phyloP scores from a whole-genome alignment of 2,797 vertebrate genomes.

The Pristis pectinata region DNA sequence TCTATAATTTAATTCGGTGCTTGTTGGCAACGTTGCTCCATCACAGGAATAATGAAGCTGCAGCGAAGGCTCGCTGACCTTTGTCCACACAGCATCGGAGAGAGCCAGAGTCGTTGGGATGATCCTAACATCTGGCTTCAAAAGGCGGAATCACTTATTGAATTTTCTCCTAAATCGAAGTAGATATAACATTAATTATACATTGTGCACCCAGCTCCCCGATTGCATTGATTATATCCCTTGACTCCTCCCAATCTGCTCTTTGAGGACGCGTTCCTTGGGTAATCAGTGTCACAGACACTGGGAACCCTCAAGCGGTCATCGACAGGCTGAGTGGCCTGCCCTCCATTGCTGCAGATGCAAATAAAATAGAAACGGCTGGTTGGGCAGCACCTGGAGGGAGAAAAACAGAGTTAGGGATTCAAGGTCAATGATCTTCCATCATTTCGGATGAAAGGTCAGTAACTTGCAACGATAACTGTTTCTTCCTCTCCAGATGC shows the following conservation, averaged over 20 bases:
- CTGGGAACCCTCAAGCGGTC: background rate
- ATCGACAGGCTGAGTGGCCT: too few species aligned
- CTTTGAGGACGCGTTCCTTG: background rate
- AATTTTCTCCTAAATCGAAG: background rate
- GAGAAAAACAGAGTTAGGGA: too few species aligned
- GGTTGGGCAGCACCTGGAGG: too few species aligned
- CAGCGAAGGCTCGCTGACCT: too few species aligned
- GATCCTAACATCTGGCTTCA: background rate
- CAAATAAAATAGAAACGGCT: too few species aligned
- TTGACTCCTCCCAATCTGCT: background rate
- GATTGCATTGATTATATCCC: background rate
- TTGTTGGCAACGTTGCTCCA: background rate
- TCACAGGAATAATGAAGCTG: background rate
- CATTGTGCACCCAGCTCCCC: background rate
- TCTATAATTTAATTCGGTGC: background rate
- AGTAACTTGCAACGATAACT: too few species aligned
- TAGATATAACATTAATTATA: background rate
- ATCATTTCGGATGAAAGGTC: too few species aligned
- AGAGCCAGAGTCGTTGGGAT: background rate
- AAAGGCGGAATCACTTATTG: background rate
- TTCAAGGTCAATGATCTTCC: too few species aligned
- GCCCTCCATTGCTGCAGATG: too few species aligned
- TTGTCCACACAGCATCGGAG: too few species aligned
- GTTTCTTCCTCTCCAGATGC: too few species aligned
- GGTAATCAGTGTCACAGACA: background rate